phyloP scores from a whole-genome alignment of 2,888 invertebrate genomes.

The Emmelina monodactyla region DNA sequence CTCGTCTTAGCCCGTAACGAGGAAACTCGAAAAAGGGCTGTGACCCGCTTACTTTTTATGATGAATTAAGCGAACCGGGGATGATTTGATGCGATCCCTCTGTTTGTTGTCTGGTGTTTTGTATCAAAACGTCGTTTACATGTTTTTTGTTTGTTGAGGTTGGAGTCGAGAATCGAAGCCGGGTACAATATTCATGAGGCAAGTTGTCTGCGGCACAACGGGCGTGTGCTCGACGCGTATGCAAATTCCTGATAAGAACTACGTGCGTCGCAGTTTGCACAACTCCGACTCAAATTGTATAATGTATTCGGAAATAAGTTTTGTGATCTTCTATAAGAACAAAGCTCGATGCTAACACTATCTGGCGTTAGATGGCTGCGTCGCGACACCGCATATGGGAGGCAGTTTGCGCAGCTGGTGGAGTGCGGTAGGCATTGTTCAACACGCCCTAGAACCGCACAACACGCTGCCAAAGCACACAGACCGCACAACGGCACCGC shows the following conservation, averaged over 20 bases:
- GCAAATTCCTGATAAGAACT: conserved; percentile 60
- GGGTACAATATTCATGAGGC: conserved; percentile 63
- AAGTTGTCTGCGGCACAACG: conserved; percentile 56
- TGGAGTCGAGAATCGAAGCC: conserved; percentile 55
- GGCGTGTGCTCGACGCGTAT: conserved; percentile 51
- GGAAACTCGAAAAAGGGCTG: conserved; percentile 64
- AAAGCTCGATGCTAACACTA: conserved; percentile 9
- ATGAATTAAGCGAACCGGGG: conserved; percentile 47
- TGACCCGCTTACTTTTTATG: conserved; percentile 54
- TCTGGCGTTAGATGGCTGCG: conserved; percentile 13
- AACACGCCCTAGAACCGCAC: conserved; percentile 31
- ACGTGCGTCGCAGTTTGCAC: conserved; percentile 27
- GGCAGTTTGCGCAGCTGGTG: conserved; percentile 16
- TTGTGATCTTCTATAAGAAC: no score
- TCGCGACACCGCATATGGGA: conserved; percentile 6
- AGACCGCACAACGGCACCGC: neutral
- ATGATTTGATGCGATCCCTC: conserved; percentile 43
- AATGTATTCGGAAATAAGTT: no score
- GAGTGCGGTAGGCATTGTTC: conserved; percentile 34
- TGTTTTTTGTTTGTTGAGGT: conserved; percentile 32
- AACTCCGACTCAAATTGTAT: conserved; percentile 16
- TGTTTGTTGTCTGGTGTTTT: conserved; percentile 31
- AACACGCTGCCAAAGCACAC: conserved; percentile 5
- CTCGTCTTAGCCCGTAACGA: conserved; percentile 67
- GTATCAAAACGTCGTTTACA: conserved; percentile 28